Base-by-base conservation (phyloP, 1,140 invertebrate genomes). In the Myzus persicae region DNA sequence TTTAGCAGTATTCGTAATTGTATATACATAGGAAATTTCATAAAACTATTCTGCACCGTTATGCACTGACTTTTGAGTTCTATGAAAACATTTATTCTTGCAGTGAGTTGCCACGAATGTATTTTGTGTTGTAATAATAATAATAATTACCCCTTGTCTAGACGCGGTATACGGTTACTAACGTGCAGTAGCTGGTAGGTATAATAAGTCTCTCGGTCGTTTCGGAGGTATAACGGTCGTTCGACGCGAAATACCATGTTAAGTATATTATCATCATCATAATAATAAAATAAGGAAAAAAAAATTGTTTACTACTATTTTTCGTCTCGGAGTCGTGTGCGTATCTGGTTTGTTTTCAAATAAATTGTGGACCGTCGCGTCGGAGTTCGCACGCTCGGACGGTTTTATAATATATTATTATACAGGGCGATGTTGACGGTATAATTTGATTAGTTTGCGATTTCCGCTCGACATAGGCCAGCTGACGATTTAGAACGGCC, bases 371-470 rank as follows among this genome's bases (percentile, higher is more conserved):
- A 31, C 42, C 42, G 84, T 85, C 4, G 76, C 59, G 26, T 31
- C 42, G 84, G 24, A 85, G 24, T 44, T 44, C 9, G 84, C 84
- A 85, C 42, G 31, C 40, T 85, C 14, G 40, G 31, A 85, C 42
- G 42, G 38, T 40, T 44, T 42, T 85, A 76, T 76, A 76, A 85
- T 40, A 85, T n/a, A 44, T 44, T 85, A 85, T 44, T 85, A n/a
- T n/a, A n/a, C n/a, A n/a, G 42, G 84, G n/a, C 59, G 59, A 76
- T 18, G 59, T 11, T 5, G 59, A 31, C 11, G 4, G 31, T 18
- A 76, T 76, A 85, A 44, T 85, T 85, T 85, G 84, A 85, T 85
- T 85, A 85, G 84, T 85, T 44, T 31, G 84, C 84, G 40, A 85
- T 85, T 85, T 85, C 84, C 14, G 31, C 11, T 67, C 18, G 84